These are phyloP conservation scores for Euclidia mi DNA, from an alignment of 2,888 invertebrate species.

Conservation along the genomic window DNA sequence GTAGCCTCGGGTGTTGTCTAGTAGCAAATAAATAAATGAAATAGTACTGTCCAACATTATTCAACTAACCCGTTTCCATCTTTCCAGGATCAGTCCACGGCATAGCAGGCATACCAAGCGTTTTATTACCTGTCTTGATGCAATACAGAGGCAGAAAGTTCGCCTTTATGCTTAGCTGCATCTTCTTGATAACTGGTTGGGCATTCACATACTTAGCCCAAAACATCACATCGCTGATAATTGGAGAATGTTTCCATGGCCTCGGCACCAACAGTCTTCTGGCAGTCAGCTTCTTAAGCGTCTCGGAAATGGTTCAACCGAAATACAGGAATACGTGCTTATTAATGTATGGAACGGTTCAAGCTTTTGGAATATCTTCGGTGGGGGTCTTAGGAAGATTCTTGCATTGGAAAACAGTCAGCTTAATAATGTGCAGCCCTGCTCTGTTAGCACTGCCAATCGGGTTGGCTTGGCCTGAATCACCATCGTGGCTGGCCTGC, in stretches of 20 bases:
- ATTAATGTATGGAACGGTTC: slow-evolving; percentile 25
- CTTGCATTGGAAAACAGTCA: slow-evolving; percentile 40
- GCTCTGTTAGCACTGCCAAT: slow-evolving; percentile 28
- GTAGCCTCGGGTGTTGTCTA: too few relatives aligned
- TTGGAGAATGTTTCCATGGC: slow-evolving; percentile 47
- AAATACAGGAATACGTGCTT: slow-evolving; percentile 34
- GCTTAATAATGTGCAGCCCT: slow-evolving; percentile 36
- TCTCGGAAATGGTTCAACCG: slow-evolving; percentile 45
- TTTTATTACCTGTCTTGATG: slow-evolving; percentile 42
- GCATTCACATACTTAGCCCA: slow-evolving; percentile 26
- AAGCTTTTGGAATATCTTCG: slow-evolving; percentile 32
- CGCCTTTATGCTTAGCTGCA: slow-evolving; percentile 42
- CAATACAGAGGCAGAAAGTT: slow-evolving; percentile 43
- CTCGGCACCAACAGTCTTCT: slow-evolving; percentile 38
- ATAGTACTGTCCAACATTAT: too few relatives aligned
- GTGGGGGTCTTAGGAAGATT: slow-evolving; percentile 37
- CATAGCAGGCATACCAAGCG: slow-evolving; percentile 42
- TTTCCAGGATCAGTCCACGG: slow-evolving; percentile 47
- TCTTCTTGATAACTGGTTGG: slow-evolving; percentile 42
- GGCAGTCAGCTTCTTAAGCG: slow-evolving; percentile 36
- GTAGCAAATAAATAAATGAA: too few relatives aligned
- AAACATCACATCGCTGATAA: slow-evolving; percentile 15
- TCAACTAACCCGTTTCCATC: too few relatives aligned
- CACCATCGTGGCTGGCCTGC: slow-evolving; percentile 46
- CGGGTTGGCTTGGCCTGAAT: slow-evolving; percentile 44